Evolutionary conservation across 2,888 invertebrate genomes (phyloP).

Genomic region (Marasmarcha lunaedactyla): DNA sequence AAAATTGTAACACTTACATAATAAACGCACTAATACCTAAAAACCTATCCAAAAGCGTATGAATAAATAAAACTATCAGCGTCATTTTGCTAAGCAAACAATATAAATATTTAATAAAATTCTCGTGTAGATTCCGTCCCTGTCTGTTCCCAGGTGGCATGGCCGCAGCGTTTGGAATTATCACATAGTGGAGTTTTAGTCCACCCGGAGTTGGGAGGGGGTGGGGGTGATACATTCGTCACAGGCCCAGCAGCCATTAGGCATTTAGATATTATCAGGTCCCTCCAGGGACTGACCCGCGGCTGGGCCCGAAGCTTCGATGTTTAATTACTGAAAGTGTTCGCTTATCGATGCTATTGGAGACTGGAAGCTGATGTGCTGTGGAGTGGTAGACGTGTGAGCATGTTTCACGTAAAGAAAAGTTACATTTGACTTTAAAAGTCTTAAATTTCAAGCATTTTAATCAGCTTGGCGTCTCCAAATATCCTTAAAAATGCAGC

Average conservation of each 20-base stretch:
- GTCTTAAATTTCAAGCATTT: no score
- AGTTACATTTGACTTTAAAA: no score
- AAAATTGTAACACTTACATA: no score
- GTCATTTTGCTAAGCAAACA: not conserved
- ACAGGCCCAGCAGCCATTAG: conserved; percentile 72
- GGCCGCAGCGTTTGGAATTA: conserved; percentile 72
- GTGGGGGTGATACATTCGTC: conserved; percentile 61
- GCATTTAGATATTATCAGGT: conserved; percentile 70
- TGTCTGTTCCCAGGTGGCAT: conserved; percentile 67
- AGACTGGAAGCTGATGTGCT: not conserved
- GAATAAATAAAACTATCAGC: conserved; percentile 6
- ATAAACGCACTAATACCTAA: no score
- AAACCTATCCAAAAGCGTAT: no score
- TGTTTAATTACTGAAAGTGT: conserved; percentile 68
- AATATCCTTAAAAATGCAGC: no score
- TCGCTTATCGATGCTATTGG: conserved; percentile 19
- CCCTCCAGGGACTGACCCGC: conserved; percentile 60
- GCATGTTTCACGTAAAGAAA: no score
- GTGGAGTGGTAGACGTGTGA: no score
- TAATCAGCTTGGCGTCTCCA: no score
- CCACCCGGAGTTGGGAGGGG: conserved; percentile 25
- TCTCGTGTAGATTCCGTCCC: conserved; percentile 37
- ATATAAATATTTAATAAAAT: conserved; percentile 7
- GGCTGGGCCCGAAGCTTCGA: conserved; percentile 56
- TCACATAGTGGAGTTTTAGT: conserved; percentile 66